Base-by-base conservation (phyloP, 2,888 invertebrate species). In the Leptura quadrifasciata region DNA sequence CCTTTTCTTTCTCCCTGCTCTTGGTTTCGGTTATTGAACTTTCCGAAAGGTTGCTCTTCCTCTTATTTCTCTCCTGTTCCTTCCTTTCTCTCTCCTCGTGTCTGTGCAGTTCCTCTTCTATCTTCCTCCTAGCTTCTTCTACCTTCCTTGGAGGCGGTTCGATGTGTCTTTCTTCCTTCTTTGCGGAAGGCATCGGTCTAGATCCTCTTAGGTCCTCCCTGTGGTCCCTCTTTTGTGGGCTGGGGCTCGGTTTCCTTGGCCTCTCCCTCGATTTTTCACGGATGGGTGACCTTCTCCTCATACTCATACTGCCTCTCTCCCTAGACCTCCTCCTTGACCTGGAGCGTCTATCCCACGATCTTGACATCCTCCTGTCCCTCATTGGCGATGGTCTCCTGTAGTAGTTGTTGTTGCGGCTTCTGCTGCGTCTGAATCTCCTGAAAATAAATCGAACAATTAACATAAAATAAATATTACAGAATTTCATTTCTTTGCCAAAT, bases 311-410 rank as follows among this genome's bases (percentile, higher is more conserved):
- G 64, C 80, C 85, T 70, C 88, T 80, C 10, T 88, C 88, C 35
- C 87, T 81, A 12, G 87, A 86, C 71, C 88, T 84, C 64, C 86
- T 84, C 69, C 88, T 82, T 74, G 90, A 88, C 79, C 90, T 85
- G 0, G 88, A 88, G 31, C 89, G 85, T n/a, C 87, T 85, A 74
- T 90, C 89, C 55, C 88, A 84, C 1, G 90, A 90, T 71, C 87
- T 82, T 24, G 85, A 83, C 68, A 83, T 81, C 60, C 85, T 80
- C n/a, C 87, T 80, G 0, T 87, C 85, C 15, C 87, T 80, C 0
- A 87, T 85, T 10, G 85, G 80, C 39, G 89, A 87, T 5, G 85
- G 81, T 71, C 88, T 83, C 60, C 88, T 76, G 67, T 85, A 85
- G 69, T 85, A 85, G 60, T 85, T 79, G 81, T 87, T 86, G 76